Conservation (phyloP, 2,113 vertebrate genomes). For the Jaculus jaculus region DNA sequence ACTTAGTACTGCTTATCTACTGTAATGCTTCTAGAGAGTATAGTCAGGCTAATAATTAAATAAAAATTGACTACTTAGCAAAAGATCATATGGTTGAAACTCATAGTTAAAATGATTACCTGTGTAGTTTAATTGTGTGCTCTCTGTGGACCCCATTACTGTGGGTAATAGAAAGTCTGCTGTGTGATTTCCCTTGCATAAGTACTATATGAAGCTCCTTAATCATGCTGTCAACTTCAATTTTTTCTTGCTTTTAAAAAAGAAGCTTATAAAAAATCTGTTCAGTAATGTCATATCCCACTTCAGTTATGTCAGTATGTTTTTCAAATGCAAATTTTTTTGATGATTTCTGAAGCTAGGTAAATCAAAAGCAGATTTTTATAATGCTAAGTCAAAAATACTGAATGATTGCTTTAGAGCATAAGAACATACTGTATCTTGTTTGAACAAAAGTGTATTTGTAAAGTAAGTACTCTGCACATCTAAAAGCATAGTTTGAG, state of each 20-base stretch:
- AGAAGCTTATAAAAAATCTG: neutral
- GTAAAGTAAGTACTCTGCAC: neutral
- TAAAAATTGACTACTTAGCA: conserved; percentile 4
- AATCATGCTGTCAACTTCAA: conserved; percentile 45
- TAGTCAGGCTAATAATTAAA: neutral
- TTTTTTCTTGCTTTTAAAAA: conserved; percentile 22
- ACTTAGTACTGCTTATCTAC: neutral
- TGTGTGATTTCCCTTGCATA: conserved; percentile 33
- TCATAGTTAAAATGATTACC: conserved; percentile 16
- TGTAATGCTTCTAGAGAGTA: neutral
- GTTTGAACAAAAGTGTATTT: neutral
- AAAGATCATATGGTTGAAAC: conserved; percentile 11
- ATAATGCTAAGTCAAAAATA: neutral
- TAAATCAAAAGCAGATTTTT: conserved; percentile 36
- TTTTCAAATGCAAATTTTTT: conserved; percentile 30
- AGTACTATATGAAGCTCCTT: conserved; percentile 3
- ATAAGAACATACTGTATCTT: neutral
- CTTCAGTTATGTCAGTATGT: neutral
- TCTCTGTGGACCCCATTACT: neutral
- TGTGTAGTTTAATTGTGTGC: conserved; percentile 12
- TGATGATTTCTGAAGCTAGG: neutral
- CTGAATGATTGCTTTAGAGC: neutral
- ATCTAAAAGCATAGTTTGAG: neutral
- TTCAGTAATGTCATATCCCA: conserved; percentile 12
- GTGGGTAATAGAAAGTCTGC: neutral